These are phyloP conservation scores for Pomatorhinus ruficollis DNA, from an alignment of 2,113 vertebrate species.

Conservation along the genomic window DNA sequence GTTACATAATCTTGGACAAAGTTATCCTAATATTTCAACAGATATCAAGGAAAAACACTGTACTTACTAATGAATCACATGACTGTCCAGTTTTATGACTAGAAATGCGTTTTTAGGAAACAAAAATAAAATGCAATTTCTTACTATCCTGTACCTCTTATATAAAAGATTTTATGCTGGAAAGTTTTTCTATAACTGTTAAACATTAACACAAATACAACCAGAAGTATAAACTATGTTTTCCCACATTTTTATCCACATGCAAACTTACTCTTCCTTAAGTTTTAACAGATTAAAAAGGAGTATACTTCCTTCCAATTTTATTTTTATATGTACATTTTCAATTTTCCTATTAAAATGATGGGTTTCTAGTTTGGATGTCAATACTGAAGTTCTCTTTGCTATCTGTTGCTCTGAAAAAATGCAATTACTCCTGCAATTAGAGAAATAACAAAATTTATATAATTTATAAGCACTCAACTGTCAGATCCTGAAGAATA, in stretches of 20 bases:
- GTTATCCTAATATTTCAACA: background rate
- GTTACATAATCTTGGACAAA: background rate
- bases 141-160: background rate
- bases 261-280: background rate
- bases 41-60: background rate
- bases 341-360: background rate
- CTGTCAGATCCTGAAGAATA: background rate
- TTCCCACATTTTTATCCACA: background rate
- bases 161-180: accelerated
- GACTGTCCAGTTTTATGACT: background rate
- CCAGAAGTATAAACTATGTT: background rate
- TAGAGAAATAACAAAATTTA: background rate
- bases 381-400: background rate
- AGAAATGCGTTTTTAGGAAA: background rate
- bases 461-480: background rate
- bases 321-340: background rate
- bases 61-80: background rate
- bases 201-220: background rate
- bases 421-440: background rate
- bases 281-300: background rate
- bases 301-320: background rate
- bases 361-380: background rate
- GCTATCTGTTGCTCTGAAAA: background rate
- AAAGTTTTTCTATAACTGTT: background rate
- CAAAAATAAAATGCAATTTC: background rate